Percentiles rank a stretch among this genome's conserved stretches.
Conservation (phyloP, 2,888 invertebrate genomes). For the Ochropleura leucogaster region DNA sequence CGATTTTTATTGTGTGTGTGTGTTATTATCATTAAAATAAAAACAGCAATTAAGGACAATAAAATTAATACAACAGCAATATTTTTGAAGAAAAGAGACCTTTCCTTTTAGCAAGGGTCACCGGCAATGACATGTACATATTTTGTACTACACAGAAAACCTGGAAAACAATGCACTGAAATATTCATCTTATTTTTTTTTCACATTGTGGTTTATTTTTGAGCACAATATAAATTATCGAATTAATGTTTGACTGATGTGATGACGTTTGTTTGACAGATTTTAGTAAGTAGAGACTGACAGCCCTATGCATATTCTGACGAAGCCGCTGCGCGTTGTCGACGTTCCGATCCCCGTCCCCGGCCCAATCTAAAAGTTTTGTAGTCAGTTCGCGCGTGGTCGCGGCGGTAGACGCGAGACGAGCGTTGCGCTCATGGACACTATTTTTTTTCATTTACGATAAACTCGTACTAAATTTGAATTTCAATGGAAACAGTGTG, state of each 20-base stretch:
- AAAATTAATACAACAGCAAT: not conserved
- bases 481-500: slow-evolving; percentile 75
- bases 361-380: slow-evolving; percentile 76
- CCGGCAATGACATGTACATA: not conserved
- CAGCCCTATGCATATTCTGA: slow-evolving; percentile 39
- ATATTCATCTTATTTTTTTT: not conserved
- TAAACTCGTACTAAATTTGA: slow-evolving; percentile 74
- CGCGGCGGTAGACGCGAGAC: slow-evolving; percentile 82
- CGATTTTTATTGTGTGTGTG: not conserved
- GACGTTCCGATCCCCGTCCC: slow-evolving; percentile 71
- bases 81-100: not conserved
- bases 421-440: slow-evolving; percentile 77
- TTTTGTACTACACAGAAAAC: not conserved
- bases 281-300: slow-evolving; percentile 14
- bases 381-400: slow-evolving; percentile 83
- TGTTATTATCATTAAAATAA: not conserved
- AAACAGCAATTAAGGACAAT: not conserved
- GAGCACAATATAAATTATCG: not conserved
- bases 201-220: not conserved
- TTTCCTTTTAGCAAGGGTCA: not conserved
- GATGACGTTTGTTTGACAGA: slow-evolving; percentile 5
- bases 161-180: not conserved
- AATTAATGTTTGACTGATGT: slow-evolving; percentile 8
- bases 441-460: slow-evolving; percentile 82
- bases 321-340: slow-evolving; percentile 62